Percentiles rank a stretch among this genome's conserved stretches.
These are phyloP conservation scores for Chelidonichthys spinosus DNA, from an alignment of 2,797 vertebrate species.

Conservation along the genomic window DNA sequence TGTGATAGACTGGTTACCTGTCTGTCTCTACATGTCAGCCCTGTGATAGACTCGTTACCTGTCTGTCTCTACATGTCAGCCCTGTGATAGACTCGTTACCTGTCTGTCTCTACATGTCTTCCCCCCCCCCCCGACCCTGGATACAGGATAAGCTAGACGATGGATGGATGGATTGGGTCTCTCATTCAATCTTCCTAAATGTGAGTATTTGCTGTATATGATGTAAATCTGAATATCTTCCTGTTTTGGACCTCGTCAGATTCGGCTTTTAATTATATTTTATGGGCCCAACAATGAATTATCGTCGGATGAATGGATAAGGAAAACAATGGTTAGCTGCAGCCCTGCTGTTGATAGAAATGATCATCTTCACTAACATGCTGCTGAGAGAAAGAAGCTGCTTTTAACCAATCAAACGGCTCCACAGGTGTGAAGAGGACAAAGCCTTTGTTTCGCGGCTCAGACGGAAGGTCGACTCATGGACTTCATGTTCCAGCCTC, in stretches of 20 bases:
- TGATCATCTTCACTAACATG: not conserved
- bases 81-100: too few relatives aligned
- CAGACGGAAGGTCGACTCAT: slow-evolving; percentile 52
- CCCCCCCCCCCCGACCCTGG: too few relatives aligned
- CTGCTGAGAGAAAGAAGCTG: not conserved
- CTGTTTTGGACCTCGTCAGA: not conserved
- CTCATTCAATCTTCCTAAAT: not conserved
- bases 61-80: too few relatives aligned
- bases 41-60: too few relatives aligned
- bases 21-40: too few relatives aligned
- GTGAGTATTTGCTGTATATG: not conserved
- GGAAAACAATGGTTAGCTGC: not conserved
- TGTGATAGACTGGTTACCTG: too few relatives aligned
- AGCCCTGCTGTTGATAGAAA: not conserved
- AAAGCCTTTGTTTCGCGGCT: slow-evolving; percentile 55
- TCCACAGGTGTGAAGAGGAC: slow-evolving; percentile 16
- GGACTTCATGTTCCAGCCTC: slow-evolving; percentile 56
- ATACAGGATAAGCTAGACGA: too few relatives aligned
- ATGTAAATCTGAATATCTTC: not conserved
- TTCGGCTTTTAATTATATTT: not conserved
- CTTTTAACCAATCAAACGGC: not conserved
- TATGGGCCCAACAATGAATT: not conserved
- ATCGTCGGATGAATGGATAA: not conserved
- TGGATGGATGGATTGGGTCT: not conserved
- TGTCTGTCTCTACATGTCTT: too few relatives aligned